Conservation (phyloP, 1,140 invertebrate species). For the Drosophila kepulauana region DNA sequence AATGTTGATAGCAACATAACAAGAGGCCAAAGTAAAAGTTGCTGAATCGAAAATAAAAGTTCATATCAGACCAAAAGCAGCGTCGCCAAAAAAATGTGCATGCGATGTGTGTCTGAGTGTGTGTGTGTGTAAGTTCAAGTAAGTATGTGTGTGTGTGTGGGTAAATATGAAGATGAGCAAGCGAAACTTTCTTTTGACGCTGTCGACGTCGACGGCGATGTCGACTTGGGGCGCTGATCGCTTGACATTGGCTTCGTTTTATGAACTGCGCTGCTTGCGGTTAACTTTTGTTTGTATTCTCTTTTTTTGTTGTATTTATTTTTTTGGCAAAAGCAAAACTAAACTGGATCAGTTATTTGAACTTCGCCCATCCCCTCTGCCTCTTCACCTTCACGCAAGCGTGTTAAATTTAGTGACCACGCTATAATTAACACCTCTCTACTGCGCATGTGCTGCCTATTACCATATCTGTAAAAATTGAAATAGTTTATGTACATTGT, state of each 20-base stretch:
- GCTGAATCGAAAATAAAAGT: conserved; percentile 56
- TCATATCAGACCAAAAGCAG: conserved; percentile 15
- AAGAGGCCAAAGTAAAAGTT: conserved; percentile 54
- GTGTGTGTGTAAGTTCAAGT: not conserved
- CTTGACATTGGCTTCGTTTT: conserved; percentile 68
- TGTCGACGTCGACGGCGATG: conserved; percentile 10
- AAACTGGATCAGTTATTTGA: conserved; percentile 56
- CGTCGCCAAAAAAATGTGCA: conserved; percentile 28
- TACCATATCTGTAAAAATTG: conserved; percentile 56
- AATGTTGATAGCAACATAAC: conserved; percentile 52
- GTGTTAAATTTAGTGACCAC: conserved; percentile 56
- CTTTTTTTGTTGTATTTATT: conserved; percentile 3
- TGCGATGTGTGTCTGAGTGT: conserved; percentile 27
- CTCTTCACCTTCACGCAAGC: not conserved
- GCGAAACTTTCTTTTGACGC: conserved; percentile 72
- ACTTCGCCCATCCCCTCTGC: not conserved
- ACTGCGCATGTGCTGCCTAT: conserved; percentile 56
- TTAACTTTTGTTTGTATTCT: not conserved
- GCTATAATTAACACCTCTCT: conserved; percentile 73
- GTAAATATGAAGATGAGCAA: conserved; percentile 43
- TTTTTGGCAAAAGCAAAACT: conserved; percentile 21
- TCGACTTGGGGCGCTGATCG: conserved; percentile 44
- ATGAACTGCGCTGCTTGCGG: conserved; percentile 14
- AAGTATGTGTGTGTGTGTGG: not conserved
- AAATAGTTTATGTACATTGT: conserved; percentile 14